phyloP scores from a whole-genome alignment of 2,113 vertebrate genomes.

The Rhinoptilus africanus region DNA sequence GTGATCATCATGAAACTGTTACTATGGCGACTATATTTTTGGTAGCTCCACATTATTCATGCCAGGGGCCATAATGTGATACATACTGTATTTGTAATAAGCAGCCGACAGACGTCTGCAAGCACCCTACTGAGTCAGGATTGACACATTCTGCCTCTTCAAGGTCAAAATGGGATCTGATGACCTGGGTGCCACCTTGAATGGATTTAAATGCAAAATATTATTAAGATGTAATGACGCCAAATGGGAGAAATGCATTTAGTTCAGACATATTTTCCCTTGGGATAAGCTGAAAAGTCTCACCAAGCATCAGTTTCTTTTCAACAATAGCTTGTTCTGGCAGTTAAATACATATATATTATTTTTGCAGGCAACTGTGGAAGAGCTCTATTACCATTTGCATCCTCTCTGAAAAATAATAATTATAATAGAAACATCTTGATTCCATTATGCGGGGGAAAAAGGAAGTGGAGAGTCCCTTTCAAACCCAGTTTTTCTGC shows the following conservation, averaged over 20 bases:
- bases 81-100: background rate
- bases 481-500: background rate
- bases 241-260: background rate
- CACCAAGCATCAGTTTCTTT: background rate
- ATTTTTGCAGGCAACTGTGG: background rate
- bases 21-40: slow-evolving; percentile 16
- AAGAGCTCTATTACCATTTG: background rate
- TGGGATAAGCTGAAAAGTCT: background rate
- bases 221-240: background rate
- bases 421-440: background rate
- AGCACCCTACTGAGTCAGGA: background rate
- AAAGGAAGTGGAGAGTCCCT: background rate
- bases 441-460: background rate
- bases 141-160: background rate
- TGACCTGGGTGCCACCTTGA: background rate
- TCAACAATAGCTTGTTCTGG: background rate
- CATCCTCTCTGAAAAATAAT: background rate
- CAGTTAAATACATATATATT: background rate
- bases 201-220: background rate
- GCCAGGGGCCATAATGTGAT: slow-evolving; percentile 17
- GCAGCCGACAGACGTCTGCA: background rate
- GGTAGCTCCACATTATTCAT: slow-evolving; percentile 24
- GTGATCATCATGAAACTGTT: background rate
- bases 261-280: background rate
- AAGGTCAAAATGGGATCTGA: background rate